phyloP scores from a whole-genome alignment of 1,140 invertebrate genomes.

The Trichonephila clavipes region DNA sequence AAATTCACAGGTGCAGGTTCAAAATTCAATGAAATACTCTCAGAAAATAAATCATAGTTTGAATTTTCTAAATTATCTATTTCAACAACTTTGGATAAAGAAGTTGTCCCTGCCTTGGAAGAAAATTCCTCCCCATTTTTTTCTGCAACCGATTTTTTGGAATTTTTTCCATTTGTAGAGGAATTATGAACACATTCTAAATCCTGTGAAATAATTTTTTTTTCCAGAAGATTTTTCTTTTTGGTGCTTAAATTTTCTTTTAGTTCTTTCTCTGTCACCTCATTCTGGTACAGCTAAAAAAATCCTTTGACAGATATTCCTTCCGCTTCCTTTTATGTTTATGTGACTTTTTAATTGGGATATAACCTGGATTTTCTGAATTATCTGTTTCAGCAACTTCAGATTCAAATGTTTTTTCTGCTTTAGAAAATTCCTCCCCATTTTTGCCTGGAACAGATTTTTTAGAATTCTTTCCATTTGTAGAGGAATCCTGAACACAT shows the following conservation, averaged over 20 bases:
- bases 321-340: neutral
- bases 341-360: neutral
- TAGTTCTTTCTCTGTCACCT: neutral
- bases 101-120: neutral
- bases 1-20: conserved; percentile 2
- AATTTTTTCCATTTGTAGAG: neutral
- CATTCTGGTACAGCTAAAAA: too few species aligned
- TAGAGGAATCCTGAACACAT: neutral
- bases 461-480: neutral
- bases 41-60: neutral
- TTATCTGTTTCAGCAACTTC: neutral
- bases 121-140: neutral
- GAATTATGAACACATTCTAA: neutral
- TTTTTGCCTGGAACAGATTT: neutral
- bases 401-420: neutral
- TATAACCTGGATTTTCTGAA: neutral
- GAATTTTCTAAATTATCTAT: neutral
- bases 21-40: neutral
- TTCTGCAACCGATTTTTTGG: neutral
- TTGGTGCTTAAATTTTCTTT: neutral
- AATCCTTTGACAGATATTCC: neutral
- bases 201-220: neutral
- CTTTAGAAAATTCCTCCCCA: neutral
- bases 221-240: neutral
- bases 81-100: neutral